Conservation (phyloP, 1,140 invertebrate species). For the Drosophila lacteicornis region DNA sequence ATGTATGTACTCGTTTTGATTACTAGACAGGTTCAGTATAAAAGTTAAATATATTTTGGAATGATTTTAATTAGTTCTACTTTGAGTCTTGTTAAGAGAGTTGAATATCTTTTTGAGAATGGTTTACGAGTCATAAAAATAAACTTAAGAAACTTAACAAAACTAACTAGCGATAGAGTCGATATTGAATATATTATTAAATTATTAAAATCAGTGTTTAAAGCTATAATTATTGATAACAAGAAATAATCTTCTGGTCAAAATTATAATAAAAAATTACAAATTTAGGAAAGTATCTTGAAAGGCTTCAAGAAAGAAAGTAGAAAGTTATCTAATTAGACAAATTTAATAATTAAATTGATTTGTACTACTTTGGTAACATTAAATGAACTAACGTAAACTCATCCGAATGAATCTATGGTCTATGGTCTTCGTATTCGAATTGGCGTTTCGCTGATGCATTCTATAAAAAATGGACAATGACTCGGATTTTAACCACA, state of each 20-base stretch:
- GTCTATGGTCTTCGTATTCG: neutral
- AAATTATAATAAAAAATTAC: too few relatives aligned
- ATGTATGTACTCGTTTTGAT: conserved; percentile 17
- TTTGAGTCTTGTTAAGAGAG: conserved; percentile 4
- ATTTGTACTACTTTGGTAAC: conserved; percentile 25
- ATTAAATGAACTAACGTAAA: neutral
- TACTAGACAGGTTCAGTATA: conserved; percentile 22
- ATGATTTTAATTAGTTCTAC: conserved; percentile 22
- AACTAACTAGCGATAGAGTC: neutral
- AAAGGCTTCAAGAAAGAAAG: neutral
- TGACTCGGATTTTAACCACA: conserved; percentile 17
- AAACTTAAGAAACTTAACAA: neutral
- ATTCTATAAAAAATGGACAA: conserved; percentile 37
- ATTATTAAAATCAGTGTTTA: neutral
- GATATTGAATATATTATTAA: neutral
- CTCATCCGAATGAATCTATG: conserved; percentile 5
- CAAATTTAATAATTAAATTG: neutral
- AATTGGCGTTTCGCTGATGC: conserved; percentile 6
- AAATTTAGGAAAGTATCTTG: too few relatives aligned
- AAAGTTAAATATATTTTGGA: conserved; percentile 42
- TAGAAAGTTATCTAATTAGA: neutral
- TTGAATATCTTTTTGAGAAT: neutral
- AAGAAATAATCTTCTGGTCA: too few relatives aligned
- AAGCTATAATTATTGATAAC: too few relatives aligned
- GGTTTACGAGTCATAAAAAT: neutral